Conservation (phyloP, 2,113 vertebrate species). For the Condylura cristata region DNA sequence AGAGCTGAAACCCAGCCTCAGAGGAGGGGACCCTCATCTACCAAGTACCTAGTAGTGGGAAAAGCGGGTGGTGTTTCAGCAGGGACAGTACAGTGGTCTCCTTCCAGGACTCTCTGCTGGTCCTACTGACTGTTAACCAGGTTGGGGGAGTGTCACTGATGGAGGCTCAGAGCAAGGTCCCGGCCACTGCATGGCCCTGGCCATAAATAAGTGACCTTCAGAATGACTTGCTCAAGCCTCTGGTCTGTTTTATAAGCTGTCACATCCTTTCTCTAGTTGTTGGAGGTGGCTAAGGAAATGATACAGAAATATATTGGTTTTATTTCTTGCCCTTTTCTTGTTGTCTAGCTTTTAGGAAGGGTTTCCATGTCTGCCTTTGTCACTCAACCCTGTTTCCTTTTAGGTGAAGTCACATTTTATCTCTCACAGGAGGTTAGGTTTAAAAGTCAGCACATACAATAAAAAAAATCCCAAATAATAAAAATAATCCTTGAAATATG, state of each 20-base stretch:
- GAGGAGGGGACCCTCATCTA: neutral
- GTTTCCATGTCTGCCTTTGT: neutral
- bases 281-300: neutral
- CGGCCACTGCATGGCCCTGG: neutral
- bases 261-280: neutral
- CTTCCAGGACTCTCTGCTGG: neutral
- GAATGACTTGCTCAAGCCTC: neutral
- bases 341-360: slow-evolving; percentile 18
- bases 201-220: neutral
- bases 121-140: neutral
- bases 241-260: slow-evolving; percentile 2
- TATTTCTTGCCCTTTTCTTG: no score
- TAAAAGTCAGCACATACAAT: slow-evolving; percentile 15
- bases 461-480: slow-evolving; percentile 48
- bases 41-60: neutral
- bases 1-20: neutral
- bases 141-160: neutral
- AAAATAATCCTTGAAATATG: slow-evolving; percentile 53
- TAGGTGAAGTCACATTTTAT: neutral
- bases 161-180: neutral
- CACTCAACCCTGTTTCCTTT: neutral
- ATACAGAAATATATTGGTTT: neutral
- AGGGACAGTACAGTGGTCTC: neutral
- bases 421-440: neutral
- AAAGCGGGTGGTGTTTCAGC: neutral